Base-by-base conservation (phyloP, 2,113 vertebrate species). In the Anser brachyrhynchus region DNA sequence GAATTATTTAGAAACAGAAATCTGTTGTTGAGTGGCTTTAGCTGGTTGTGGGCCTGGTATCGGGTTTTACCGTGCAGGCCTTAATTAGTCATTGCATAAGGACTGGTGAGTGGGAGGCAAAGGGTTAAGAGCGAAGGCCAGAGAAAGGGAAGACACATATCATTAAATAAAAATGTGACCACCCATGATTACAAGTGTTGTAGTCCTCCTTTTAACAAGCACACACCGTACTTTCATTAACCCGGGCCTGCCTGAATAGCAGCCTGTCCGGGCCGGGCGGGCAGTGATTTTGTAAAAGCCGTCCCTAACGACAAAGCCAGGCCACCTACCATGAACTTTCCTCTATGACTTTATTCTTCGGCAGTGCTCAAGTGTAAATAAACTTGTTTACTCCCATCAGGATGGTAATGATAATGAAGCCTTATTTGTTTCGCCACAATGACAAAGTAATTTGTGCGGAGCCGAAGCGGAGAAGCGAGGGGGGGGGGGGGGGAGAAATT, bases 321-420 rank as follows among this genome's bases (percentile, higher is more conserved):
- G 96, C 98, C 98, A 97, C 98, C 98, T 97, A 97, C 97, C 95
- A 92, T 18, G 96, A 97, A 91, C 93, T 92, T 90, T 93, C 89
- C 97, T 97, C 96, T 96, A 88, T 94, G 96, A 96, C 95, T 97
- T 97, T 93, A 97, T 98, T 98, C 98, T 97, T 97, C 84, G 61
- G 97, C 93, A 84, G 97, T 95, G 96, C 96, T 97, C 95, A 92
- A 97, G 97, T 98, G 96, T 97, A 98, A 98, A 98, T 97, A 97
- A 97, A 96, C 97, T 97, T 98, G 98, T 98, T 98, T 98, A 98
- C 97, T 81, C 78, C 84, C 94, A 94, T 98, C 97, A 90, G 97
- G 97, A 97, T 84, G 97, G 93, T 79, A 96, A 96, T 95, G 97
- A 96, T 97, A 98, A 98, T 76, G 97, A 98, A 98, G 97, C 95